Evolutionary conservation across 1,140 invertebrate genomes (phyloP).

Genomic region (Bombus impatiens): DNA sequence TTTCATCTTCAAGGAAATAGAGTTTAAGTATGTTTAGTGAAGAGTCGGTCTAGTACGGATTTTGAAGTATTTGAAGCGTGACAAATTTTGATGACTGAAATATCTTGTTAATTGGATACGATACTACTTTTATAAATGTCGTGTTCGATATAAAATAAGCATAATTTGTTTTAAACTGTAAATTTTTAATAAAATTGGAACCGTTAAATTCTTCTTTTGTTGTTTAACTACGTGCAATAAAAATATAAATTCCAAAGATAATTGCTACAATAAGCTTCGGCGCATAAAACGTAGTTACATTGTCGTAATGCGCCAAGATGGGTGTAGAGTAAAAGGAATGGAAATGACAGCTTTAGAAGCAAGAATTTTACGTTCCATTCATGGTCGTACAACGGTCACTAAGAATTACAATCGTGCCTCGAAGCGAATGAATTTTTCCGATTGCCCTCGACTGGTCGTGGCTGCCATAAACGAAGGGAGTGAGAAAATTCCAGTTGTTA

Average conservation of each 20-base stretch:
- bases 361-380: constrained; percentile 6
- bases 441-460: not conserved
- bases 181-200: too few relatives aligned
- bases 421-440: constrained; percentile 28
- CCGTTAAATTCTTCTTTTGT: too few relatives aligned
- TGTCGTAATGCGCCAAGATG: not conserved
- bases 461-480: not conserved
- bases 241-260: not conserved
- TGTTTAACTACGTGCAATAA: not conserved
- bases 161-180: too few relatives aligned
- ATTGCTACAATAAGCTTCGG: not conserved
- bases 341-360: not conserved
- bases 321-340: not conserved
- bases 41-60: too few relatives aligned
- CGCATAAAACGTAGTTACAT: not conserved
- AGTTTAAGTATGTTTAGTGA: too few relatives aligned
- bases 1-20: too few relatives aligned
- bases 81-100: too few relatives aligned
- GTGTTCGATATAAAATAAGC: too few relatives aligned
- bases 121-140: too few relatives aligned
- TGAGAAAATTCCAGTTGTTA: too few relatives aligned
- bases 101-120: too few relatives aligned
- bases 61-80: too few relatives aligned
- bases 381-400: not conserved
- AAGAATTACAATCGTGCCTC: not conserved